Conservation (phyloP, 2,797 vertebrate species). For the Catostomus latipinnis region DNA sequence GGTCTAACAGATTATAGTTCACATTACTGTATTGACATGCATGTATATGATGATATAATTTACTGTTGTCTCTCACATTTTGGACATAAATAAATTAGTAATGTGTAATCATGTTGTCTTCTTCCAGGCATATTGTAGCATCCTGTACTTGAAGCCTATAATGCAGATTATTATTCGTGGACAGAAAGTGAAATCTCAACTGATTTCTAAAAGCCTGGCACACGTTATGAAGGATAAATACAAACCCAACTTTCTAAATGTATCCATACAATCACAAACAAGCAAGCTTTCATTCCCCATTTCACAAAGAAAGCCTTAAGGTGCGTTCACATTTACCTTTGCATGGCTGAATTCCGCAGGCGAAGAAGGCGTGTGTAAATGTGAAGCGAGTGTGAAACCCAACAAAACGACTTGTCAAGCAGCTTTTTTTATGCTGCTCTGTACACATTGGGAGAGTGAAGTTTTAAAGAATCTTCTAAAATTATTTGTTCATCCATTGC, state of each 20-base stretch:
- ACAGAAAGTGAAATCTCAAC: conserved; percentile 89
- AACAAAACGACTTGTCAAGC: too few species aligned
- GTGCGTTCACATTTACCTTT: too few species aligned
- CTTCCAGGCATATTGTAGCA: conserved; percentile 90
- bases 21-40: neutral
- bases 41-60: neutral
- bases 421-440: too few species aligned
- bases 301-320: too few species aligned
- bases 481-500: too few species aligned
- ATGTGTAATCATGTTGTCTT: conserved; percentile 21
- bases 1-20: neutral
- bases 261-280: conserved; percentile 75
- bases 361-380: too few species aligned
- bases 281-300: neutral
- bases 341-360: too few species aligned
- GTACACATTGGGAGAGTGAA: too few species aligned
- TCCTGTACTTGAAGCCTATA: conserved; percentile 93
- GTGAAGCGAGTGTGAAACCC: too few species aligned
- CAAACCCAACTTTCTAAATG: conserved; percentile 83
- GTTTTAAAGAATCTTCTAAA: too few species aligned
- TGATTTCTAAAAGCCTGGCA: conserved; percentile 92
- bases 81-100: neutral
- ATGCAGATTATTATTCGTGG: conserved; percentile 94
- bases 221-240: conserved; percentile 83
- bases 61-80: neutral